These are phyloP conservation scores for Phrixothrix hirtus DNA, from an alignment of 2,888 invertebrate genomes.

Conservation along the genomic window DNA sequence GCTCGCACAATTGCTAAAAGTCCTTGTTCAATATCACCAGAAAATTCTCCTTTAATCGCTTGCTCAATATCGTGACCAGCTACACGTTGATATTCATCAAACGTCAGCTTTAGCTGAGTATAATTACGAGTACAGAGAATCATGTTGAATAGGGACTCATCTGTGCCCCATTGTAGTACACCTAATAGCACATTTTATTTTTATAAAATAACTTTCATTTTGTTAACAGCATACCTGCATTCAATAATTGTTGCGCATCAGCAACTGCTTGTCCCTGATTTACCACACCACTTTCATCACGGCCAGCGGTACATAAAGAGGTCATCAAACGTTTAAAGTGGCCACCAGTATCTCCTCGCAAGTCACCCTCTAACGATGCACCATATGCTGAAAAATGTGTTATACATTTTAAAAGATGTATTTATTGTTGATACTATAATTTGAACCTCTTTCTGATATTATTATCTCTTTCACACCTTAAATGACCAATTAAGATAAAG, in stretches of 20 bases:
- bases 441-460: too few relatives aligned
- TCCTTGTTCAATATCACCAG: slow-evolving; percentile 79
- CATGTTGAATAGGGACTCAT: slow-evolving; percentile 84
- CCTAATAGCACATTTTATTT: too few relatives aligned
- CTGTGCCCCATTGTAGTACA: slow-evolving; percentile 72
- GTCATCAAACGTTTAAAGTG: slow-evolving; percentile 88
- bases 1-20: slow-evolving; percentile 80
- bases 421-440: too few relatives aligned
- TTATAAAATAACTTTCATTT: too few relatives aligned
- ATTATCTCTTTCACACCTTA: too few relatives aligned
- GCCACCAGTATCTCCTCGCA: slow-evolving; percentile 87
- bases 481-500: too few relatives aligned
- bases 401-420: too few relatives aligned
- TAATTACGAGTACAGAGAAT: slow-evolving; percentile 79
- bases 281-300: slow-evolving; percentile 78
- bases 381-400: slow-evolving; percentile 72
- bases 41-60: slow-evolving; percentile 82
- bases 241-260: slow-evolving; percentile 79
- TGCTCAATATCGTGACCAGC: slow-evolving; percentile 80
- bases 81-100: slow-evolving; percentile 69
- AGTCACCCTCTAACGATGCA: slow-evolving; percentile 75
- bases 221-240: slow-evolving; percentile 66
- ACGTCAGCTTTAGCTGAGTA: slow-evolving; percentile 63
- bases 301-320: slow-evolving; percentile 77
- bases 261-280: slow-evolving; percentile 73